Evolutionary conservation across 2,797 vertebrate genomes (phyloP).

Genomic region (Psittacula echo): DNA sequence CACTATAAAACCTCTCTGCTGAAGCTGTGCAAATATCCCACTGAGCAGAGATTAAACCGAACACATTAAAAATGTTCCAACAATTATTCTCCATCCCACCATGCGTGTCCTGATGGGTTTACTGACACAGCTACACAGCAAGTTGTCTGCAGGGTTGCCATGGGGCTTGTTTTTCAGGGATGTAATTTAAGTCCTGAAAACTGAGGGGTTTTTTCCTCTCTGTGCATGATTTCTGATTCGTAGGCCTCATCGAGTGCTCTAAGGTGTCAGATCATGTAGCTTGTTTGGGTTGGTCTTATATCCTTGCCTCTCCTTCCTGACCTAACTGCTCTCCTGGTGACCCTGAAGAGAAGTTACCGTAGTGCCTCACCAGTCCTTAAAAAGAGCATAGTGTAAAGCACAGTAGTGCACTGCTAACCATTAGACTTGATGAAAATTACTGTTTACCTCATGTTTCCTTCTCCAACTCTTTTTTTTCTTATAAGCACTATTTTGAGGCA

Average conservation of each 20-base stretch:
- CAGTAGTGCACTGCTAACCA: background rate
- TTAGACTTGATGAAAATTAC: background rate
- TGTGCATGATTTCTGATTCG: background rate
- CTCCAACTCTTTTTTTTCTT: background rate
- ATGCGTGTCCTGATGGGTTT: background rate
- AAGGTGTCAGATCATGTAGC: background rate
- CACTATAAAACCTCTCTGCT: background rate
- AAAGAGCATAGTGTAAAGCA: background rate
- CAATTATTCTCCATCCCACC: background rate
- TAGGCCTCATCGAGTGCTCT: background rate
- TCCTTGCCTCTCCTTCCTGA: background rate
- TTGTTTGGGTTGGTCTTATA: background rate
- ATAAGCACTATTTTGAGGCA: background rate
- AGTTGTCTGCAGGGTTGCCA: background rate
- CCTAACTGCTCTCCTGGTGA: background rate
- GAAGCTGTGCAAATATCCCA: constrained; percentile 48
- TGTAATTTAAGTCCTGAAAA: background rate
- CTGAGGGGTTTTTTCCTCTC: fast-evolving
- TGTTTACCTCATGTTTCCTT: background rate
- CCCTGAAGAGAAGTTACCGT: background rate
- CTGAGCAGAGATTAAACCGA: constrained; percentile 49
- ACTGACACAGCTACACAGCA: constrained; percentile 3
- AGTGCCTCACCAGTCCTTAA: background rate
- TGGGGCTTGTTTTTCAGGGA: background rate
- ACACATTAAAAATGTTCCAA: background rate